Percentiles rank a stretch among this genome's conserved stretches.
These are phyloP conservation scores for Mesocricetus auratus DNA, from an alignment of 2,113 vertebrate species.

Conservation along the genomic window DNA sequence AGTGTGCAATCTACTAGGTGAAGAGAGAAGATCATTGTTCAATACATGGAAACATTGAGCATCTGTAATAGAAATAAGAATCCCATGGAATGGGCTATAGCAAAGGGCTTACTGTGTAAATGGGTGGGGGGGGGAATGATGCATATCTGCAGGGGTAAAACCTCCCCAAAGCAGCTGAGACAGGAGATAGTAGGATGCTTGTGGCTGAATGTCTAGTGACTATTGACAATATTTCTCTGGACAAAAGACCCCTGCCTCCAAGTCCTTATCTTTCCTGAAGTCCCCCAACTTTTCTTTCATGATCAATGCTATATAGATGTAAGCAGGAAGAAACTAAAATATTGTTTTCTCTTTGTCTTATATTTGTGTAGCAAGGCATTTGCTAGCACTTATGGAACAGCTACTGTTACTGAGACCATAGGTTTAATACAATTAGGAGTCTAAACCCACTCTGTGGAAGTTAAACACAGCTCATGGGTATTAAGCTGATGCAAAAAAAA, in stretches of 20 bases:
- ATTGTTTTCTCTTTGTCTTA: constrained; percentile 15
- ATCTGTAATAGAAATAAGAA: not conserved
- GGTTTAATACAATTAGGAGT: constrained; percentile 65
- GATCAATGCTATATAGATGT: not conserved
- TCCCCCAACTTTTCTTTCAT: not conserved
- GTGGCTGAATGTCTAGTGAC: no score
- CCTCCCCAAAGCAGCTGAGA: not conserved
- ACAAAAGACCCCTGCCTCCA: not conserved
- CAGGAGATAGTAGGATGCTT: not conserved
- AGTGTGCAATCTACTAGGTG: not conserved
- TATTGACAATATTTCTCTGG: not conserved
- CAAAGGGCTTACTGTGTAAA: not conserved
- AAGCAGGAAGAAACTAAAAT: not conserved
- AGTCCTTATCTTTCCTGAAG: not conserved
- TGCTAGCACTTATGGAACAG: not conserved
- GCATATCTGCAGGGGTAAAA: fast-evolving
- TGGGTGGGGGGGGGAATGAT: fast-evolving
- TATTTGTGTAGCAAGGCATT: constrained; percentile 13
- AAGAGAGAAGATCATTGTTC: not conserved
- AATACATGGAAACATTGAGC: not conserved
- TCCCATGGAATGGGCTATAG: not conserved
- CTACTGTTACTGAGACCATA: constrained; percentile 11
- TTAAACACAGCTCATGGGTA: constrained; percentile 63
- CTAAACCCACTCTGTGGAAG: constrained; percentile 45
- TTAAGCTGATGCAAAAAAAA: constrained; percentile 56